Evolutionary conservation across 1,140 invertebrate species (phyloP), one percentile per base, ranked within the genome.

Genomic region (Drosophila kohkoa): DNA sequence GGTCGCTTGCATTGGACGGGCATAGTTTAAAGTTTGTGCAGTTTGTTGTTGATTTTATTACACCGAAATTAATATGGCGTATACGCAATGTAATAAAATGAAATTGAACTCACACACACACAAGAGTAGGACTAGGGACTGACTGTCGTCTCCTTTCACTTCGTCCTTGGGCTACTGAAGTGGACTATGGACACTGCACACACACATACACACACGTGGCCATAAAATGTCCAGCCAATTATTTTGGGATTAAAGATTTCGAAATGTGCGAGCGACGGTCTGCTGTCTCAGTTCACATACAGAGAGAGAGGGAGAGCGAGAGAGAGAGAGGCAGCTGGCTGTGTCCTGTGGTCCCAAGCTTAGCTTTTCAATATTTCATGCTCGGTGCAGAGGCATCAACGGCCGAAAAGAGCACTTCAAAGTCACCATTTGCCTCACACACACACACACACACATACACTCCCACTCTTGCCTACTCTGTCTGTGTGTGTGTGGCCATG

Each of bases 41-140:
- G 62, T 65, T 63, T 52, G 72, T 55, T 70, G 57, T 58, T 70
- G 65, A 73, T 74, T 62, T 77, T 69, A 74, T 74, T 74, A 35
- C 49, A 43, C 55, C 52, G 30, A 75, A 60, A 75, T 70, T 70
- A 63, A 70, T 70, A 58, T 69, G 32, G 62, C 68, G 48, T 66
- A 57, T 65, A 64, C 72, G 66, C 76, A 85, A 68, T 59, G 79
- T 72, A 55, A 74, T 81, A 85, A 85, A 86, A 80, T 75, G 71
- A 82, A 87, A 81, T 79, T 77, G 82, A 79, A 79, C 52, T 30
- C 64, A 86, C 0, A 25, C 20, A 25, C 20, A 25, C 20, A 25
- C 20, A 25, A 66, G 69, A 46, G 16, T 8, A 7, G 16, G 20
- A 25, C 20, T 25, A 30, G 20, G 5, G 35, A 55, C 38, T 41